Evolutionary conservation across 2,113 vertebrate species (phyloP).

Genomic region (Chloropsis cyanopogon): DNA sequence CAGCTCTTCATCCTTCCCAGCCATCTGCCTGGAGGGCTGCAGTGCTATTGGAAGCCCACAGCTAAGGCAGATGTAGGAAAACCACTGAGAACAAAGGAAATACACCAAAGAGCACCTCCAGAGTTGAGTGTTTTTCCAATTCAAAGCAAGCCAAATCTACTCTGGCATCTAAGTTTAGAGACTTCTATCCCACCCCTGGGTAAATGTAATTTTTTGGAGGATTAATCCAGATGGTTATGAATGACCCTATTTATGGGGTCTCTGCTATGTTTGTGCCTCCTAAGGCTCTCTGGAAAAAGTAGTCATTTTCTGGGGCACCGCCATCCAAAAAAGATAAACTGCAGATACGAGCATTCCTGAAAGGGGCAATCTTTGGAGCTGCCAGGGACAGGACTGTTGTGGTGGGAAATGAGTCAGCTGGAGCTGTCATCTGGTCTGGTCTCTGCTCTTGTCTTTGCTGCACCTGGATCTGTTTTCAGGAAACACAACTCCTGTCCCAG

Average conservation of each 20-base stretch:
- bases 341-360: neutral
- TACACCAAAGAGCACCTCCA: neutral
- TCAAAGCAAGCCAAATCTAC: neutral
- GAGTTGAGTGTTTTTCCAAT: neutral
- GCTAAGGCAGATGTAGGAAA: slow-evolving; percentile 13
- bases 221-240: neutral
- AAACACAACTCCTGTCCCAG: neutral
- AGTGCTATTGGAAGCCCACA: neutral
- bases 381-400: neutral
- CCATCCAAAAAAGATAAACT: neutral
- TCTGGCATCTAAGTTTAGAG: neutral
- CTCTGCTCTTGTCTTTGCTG: neutral
- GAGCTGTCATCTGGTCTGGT: neutral
- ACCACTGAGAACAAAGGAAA: neutral
- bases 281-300: neutral
- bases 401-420: neutral
- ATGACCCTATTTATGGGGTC: neutral
- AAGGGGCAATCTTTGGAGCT: neutral
- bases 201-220: neutral
- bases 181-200: neutral
- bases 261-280: neutral
- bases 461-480: neutral
- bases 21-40: neutral
- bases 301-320: neutral
- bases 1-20: neutral